Conservation (phyloP, 2,888 invertebrate species). For the Formica aserva region DNA sequence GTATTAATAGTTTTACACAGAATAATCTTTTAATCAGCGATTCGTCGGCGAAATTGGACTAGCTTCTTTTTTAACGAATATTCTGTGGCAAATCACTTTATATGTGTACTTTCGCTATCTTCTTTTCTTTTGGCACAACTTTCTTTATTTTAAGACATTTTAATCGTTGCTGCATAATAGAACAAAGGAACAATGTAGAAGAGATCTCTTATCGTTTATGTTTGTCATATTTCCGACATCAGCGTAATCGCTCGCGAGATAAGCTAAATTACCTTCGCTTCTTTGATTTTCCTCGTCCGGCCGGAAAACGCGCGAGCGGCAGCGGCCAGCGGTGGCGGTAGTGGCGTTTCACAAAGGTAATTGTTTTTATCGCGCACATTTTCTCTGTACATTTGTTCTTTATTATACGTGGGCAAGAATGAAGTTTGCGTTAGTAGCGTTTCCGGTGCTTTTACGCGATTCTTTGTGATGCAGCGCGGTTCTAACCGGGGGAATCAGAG, state of each 20-base stretch:
- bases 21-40: neutral
- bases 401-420: slow-evolving; percentile 51
- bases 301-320: slow-evolving; percentile 23
- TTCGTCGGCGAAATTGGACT: neutral
- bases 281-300: slow-evolving; percentile 39
- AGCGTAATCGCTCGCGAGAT: slow-evolving; percentile 25
- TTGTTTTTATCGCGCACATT: slow-evolving; percentile 53
- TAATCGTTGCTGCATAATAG: neutral
- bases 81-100: neutral
- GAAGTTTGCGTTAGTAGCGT: slow-evolving; percentile 40
- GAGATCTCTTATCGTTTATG: slow-evolving; percentile 10
- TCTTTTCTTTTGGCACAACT: neutral
- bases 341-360: slow-evolving; percentile 37
- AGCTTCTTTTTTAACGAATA: neutral
- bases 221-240: slow-evolving; percentile 29
- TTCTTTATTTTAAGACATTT: neutral
- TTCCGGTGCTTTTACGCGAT: slow-evolving; percentile 53
- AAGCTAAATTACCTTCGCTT: slow-evolving; percentile 32
- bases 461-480: slow-evolving; percentile 14
- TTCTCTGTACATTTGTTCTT: slow-evolving; percentile 54
- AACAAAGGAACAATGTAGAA: neutral
- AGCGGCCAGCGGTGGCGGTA: neutral
- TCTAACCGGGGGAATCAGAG: slow-evolving; percentile 57
- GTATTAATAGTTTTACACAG: neutral
- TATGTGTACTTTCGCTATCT: neutral